These are phyloP conservation scores for Pristionchus fissidentatus DNA, from an alignment of 2,888 invertebrate genomes.

Conservation along the genomic window DNA sequence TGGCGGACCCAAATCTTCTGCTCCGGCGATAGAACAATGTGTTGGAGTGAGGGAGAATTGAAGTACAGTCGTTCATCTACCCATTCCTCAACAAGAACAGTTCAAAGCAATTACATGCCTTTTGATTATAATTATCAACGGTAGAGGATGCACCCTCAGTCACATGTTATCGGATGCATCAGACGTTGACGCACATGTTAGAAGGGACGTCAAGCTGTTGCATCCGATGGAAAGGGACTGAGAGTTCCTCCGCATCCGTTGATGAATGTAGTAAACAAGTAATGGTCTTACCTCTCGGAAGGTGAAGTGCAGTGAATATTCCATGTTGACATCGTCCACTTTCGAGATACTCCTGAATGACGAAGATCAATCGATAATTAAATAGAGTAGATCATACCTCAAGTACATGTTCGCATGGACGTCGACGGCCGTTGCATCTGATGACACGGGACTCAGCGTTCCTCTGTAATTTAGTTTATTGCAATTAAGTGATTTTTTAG, in stretches of 20 bases:
- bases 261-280: background rate
- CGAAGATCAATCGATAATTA: background rate
- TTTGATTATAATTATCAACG: too few species aligned
- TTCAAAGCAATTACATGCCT: too few species aligned
- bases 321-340: constrained; percentile 77
- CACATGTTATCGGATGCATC: too few species aligned
- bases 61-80: constrained; percentile 85
- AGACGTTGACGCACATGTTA: too few species aligned
- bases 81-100: constrained; percentile 87
- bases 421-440: constrained; percentile 56
- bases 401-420: constrained; percentile 68
- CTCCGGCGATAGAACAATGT: constrained; percentile 65
- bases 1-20: constrained; percentile 60
- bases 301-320: constrained; percentile 96
- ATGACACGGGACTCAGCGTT: constrained; percentile 31
- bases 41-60: constrained; percentile 66
- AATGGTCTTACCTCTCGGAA: constrained; percentile 82
- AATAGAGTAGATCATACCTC: constrained; percentile 54
- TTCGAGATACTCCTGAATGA: constrained; percentile 66
- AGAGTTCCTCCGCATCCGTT: background rate
- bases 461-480: background rate
- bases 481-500: too few species aligned
- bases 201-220: background rate
- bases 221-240: background rate
- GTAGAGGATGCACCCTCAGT: too few species aligned